These are phyloP conservation scores for Erythrolamprus reginae DNA, from an alignment of 2,113 vertebrate genomes.

Conservation along the genomic window DNA sequence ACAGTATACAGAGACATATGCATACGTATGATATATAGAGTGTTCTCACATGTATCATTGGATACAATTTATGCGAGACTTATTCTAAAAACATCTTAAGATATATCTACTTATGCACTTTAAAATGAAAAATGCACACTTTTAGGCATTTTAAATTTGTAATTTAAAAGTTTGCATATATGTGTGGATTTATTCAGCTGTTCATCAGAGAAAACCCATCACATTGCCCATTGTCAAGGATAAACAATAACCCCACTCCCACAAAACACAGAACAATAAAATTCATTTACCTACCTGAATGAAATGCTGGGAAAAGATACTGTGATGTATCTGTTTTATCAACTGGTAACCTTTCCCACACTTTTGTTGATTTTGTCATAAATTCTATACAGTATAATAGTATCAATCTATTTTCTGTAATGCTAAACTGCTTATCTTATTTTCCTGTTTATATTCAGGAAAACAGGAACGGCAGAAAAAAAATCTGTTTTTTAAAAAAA, in stretches of 20 bases:
- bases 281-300: neutral
- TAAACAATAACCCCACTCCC: neutral
- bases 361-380: conserved; percentile 47
- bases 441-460: conserved; percentile 51
- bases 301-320: neutral
- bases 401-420: conserved; percentile 29
- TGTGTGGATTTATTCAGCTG: neutral
- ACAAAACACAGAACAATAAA: neutral
- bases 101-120: neutral
- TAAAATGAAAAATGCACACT: neutral
- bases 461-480: conserved; percentile 27
- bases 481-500: too few species aligned
- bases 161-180: neutral
- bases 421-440: conserved; percentile 1
- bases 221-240: neutral
- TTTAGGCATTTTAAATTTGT: neutral
- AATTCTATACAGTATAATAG: neutral
- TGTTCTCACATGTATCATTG: neutral
- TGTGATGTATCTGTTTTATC: conserved; percentile 3
- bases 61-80: neutral
- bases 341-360: neutral
- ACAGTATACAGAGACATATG: neutral
- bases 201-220: neutral
- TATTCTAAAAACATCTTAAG: neutral
- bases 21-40: neutral